Evolutionary conservation across 1,140 invertebrate species (phyloP), one percentile per base, ranked within the genome.

Genomic region (Ruditapes philippinarum): DNA sequence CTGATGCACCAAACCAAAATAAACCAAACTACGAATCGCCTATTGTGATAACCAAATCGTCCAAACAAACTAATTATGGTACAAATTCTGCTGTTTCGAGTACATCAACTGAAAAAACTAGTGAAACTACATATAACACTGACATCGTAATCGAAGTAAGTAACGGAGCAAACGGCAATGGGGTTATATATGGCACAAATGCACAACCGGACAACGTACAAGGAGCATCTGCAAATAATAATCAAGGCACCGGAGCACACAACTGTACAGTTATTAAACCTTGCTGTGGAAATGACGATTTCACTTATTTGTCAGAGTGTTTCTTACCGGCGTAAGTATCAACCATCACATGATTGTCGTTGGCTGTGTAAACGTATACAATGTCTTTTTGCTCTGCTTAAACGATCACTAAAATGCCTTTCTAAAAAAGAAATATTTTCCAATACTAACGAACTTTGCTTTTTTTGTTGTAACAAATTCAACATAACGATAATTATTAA

Each of bases 321-420:
- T 76, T 49, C 28, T 76, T 76, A 51, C 73, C 73, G 11, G 1
- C 40, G 73, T 76, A 76, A 76, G 73, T 76, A 73, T 45, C 33
- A n/a, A 60, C n/a, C n/a, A 60, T 60, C 19, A 60, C 25, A 19
- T n/a, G 4, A 31, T 3, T n/a, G n/a, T n/a, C n/a, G n/a, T n/a
- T n/a, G n/a, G n/a, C n/a, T n/a, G n/a, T n/a, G n/a, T n/a, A n/a
- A n/a, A n/a, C n/a, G n/a, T n/a, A n/a, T n/a, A n/a, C n/a, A n/a
- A n/a, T n/a, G n/a, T n/a, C n/a, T n/a, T n/a, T n/a, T n/a, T n/a
- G n/a, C n/a, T n/a, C n/a, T n/a, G n/a, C n/a, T n/a, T n/a, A n/a
- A n/a, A n/a, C n/a, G n/a, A n/a, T n/a, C n/a, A n/a, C n/a, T n/a
- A n/a, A n/a, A n/a, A n/a, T n/a, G n/a, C n/a, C n/a, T n/a, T n/a